phyloP scores from a whole-genome alignment of 2,797 vertebrate species.

The Momotus momota region DNA sequence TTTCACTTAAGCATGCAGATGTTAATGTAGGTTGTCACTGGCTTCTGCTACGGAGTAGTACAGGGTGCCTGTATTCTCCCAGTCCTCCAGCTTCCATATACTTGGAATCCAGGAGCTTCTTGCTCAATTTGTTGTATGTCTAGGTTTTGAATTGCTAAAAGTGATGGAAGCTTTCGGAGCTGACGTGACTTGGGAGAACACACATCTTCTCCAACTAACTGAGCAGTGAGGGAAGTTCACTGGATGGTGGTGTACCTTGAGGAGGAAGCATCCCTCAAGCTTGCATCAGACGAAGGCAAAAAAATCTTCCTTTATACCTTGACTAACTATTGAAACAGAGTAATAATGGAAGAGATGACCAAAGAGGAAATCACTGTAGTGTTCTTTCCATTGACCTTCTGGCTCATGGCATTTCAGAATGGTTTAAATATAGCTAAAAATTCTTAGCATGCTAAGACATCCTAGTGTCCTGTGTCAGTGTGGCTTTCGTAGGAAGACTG shows the following conservation, averaged over 20 bases:
- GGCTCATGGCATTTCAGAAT: background rate
- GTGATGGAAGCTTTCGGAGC: background rate
- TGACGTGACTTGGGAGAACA: background rate
- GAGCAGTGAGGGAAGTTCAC: background rate
- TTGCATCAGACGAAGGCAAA: background rate
- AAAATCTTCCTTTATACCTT: background rate
- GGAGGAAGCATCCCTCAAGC: background rate
- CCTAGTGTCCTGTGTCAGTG: background rate
- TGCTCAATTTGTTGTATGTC: background rate
- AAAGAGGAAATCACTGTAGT: background rate
- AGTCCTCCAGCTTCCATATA: background rate
- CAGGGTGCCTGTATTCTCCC: background rate
- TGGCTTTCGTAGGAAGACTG: background rate
- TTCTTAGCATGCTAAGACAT: background rate
- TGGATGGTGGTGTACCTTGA: background rate
- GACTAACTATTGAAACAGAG: background rate
- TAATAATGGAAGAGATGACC: background rate
- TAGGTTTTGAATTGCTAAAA: background rate
- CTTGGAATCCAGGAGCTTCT: background rate
- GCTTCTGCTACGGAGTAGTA: rapidly evolving
- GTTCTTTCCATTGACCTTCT: background rate
- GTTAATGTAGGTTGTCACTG: background rate
- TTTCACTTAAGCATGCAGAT: background rate
- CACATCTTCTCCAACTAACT: background rate
- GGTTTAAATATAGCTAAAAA: background rate